These are phyloP conservation scores for Botia almorhae DNA, from an alignment of 2,797 vertebrate species.

Conservation along the genomic window DNA sequence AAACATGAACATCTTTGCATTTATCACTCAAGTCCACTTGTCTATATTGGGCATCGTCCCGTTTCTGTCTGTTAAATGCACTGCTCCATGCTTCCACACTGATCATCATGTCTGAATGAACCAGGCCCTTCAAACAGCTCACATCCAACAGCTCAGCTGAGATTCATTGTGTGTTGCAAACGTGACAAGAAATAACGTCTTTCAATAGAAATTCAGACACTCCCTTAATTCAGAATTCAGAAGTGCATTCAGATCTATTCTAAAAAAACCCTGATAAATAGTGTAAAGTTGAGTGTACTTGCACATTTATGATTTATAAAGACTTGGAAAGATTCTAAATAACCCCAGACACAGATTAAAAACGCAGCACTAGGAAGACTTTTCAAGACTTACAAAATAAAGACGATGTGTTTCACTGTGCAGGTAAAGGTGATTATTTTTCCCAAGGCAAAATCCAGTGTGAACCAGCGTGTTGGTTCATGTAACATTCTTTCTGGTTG, in stretches of 20 bases:
- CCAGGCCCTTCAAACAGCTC: background rate
- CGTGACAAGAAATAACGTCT: background rate
- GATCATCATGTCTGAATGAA: background rate
- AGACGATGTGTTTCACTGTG: background rate
- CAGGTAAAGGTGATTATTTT: background rate
- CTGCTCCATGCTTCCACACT: background rate
- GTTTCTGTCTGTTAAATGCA: background rate
- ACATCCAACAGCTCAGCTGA: background rate
- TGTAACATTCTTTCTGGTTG: background rate
- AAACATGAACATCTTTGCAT: constrained; percentile 36
- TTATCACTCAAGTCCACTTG: constrained; percentile 31
- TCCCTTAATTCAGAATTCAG: too few species aligned
- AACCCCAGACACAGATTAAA: too few species aligned
- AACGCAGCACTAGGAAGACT: too few species aligned
- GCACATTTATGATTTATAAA: too few species aligned
- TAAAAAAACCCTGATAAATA: background rate
- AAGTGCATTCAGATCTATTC: constrained; percentile 7
- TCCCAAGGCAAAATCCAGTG: background rate
- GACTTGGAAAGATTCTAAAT: too few species aligned
- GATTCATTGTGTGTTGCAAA: background rate
- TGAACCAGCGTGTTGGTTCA: background rate
- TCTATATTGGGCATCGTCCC: background rate
- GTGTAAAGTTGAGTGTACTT: background rate
- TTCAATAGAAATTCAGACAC: constrained; percentile 11
- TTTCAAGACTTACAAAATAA: background rate